Base-by-base conservation (phyloP, 2,797 vertebrate genomes). In the Diplodus sargus region DNA sequence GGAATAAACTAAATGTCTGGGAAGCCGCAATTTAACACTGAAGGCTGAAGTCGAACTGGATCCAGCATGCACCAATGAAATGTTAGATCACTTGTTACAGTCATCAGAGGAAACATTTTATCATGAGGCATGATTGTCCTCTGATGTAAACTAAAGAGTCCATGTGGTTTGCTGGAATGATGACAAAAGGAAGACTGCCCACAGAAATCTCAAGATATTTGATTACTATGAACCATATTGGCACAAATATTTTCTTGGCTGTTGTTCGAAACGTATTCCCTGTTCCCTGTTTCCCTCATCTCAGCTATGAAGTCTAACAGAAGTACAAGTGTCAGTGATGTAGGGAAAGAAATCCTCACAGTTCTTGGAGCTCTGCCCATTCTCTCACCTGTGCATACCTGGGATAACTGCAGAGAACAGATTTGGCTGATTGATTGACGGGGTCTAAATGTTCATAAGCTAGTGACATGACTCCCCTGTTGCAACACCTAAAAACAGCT, bases 301-400 rank as follows among this genome's bases (percentile, higher is more conserved):
- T 25, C 48, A 16, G 53, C 28, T 1, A 25, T n/a, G 23, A 74
- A 6, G 23, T 4, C 22, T 22, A 11, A 17, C 39, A 25, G 51
- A 10, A 64, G 65, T 45, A 23, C 43, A 57, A 43, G 72, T 56
- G 67, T 79, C 53, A 72, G 59, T 54, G 76, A 69, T 82, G 57
- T 63, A 39, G 14, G 28, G 34, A 8, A 43, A 51, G 51, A 12
- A 51, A 42, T 62, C 42, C n/a, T 43, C 5, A 5, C 2, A 16
- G 47, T 0, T 1, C 28, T 59, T 17, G 20, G 30, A 62, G 61
- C 43, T 22, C 23, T 28, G 51, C 22, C 22, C 12, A 2, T 43
- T 70, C 47, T 79, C 45, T 47, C 79, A 81, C 77, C 65, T 77
- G 45, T 63, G 65, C 67, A 60, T 58, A 78, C 78, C 79, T 74